Evolutionary conservation across 2,797 vertebrate genomes (phyloP).

Genomic region (Perodicticus potto): DNA sequence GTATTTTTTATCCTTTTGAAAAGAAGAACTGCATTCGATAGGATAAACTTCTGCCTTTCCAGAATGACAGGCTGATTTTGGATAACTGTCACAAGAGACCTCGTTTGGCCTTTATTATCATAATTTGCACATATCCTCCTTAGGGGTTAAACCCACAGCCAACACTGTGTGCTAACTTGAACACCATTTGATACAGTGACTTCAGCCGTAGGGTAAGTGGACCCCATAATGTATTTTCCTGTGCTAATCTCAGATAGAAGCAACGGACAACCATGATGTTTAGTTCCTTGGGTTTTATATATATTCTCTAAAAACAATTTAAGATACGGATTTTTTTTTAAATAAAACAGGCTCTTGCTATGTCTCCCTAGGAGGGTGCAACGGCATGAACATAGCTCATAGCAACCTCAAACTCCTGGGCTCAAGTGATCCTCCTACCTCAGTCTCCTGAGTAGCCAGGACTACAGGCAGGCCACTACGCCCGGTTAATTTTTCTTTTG

Average conservation of each 20-base stretch:
- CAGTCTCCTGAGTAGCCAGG: too few relatives aligned
- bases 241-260: background rate
- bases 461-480: too few relatives aligned
- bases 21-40: conserved; percentile 42
- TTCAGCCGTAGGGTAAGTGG: background rate
- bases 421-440: too few relatives aligned
- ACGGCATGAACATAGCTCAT: too few relatives aligned
- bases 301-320: background rate
- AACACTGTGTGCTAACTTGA: background rate
- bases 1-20: background rate
- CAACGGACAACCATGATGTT: background rate
- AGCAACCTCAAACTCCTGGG: too few relatives aligned
- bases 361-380: too few relatives aligned
- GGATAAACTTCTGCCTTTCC: background rate
- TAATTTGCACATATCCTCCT: background rate
- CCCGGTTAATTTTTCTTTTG: too few relatives aligned
- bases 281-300: background rate
- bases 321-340: background rate
- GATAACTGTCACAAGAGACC: background rate
- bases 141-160: background rate
- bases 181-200: background rate
- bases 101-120: conserved; percentile 32
- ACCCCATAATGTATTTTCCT: background rate
- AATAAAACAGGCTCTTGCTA: too few relatives aligned
- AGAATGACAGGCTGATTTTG: background rate